A percentile compares a stretch with the other conserved stretches of the same genome.
Conservation (phyloP, 2,888 invertebrate species). For the Nomada fucata region DNA sequence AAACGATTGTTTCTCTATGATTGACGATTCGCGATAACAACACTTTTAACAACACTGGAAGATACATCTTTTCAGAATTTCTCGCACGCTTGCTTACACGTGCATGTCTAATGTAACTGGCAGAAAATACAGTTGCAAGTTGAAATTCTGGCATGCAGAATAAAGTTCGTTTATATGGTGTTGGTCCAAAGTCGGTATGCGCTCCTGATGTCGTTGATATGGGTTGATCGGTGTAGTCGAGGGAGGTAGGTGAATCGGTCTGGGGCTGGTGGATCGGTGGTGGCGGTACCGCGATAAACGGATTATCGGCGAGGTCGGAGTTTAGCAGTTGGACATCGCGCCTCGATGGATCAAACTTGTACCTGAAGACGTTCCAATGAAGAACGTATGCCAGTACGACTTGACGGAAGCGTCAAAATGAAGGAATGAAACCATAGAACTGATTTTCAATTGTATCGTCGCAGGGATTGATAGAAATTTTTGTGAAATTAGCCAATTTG, state of each 20-base stretch:
- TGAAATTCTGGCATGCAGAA: background rate
- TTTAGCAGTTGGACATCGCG: slow-evolving; percentile 75
- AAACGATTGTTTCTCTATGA: too few relatives aligned
- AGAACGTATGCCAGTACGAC: background rate
- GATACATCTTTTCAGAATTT: too few relatives aligned
- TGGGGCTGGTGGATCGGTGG: slow-evolving; percentile 75
- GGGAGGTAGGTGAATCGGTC: slow-evolving; percentile 50
- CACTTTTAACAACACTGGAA: too few relatives aligned
- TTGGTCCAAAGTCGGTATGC: slow-evolving; percentile 1
- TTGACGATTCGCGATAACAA: too few relatives aligned
- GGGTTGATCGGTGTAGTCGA: slow-evolving; percentile 48
- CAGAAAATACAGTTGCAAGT: too few relatives aligned
- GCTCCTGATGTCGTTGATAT: slow-evolving; percentile 36
- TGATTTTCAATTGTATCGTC: too few relatives aligned
- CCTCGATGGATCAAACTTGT: slow-evolving; percentile 59
- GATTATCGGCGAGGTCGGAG: slow-evolving; percentile 81
- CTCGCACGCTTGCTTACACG: too few relatives aligned
- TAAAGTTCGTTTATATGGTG: background rate
- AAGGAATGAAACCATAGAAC: too few relatives aligned
- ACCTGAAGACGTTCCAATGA: slow-evolving; percentile 17
- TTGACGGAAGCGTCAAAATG: too few relatives aligned
- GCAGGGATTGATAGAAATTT: too few relatives aligned
- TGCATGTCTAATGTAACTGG: too few relatives aligned
- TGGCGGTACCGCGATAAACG: slow-evolving; percentile 84
- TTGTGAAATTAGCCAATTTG: too few relatives aligned